phyloP scores from a whole-genome alignment of 2,113 vertebrate species.

The Datnioides undecimradiatus region DNA sequence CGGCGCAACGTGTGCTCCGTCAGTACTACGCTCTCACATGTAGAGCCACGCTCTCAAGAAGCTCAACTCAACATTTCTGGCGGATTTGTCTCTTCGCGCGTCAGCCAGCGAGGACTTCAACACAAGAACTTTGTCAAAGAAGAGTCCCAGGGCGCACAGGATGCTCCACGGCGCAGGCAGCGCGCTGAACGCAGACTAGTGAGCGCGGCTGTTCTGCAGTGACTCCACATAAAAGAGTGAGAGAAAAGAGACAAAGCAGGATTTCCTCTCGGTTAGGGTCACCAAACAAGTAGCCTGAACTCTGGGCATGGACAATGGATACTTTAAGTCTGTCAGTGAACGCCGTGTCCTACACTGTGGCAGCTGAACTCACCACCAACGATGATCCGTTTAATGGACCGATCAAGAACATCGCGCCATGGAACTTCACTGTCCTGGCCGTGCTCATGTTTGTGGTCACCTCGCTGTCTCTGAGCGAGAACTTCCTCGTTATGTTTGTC shows the following conservation, averaged over 20 bases:
- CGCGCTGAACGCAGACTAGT: background rate
- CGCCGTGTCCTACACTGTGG: constrained; percentile 77
- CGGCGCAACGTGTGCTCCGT: background rate
- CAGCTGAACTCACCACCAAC: constrained; percentile 32
- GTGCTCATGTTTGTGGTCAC: constrained; percentile 90
- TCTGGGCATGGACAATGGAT: constrained; percentile 80
- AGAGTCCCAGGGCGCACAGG: constrained; percentile 20
- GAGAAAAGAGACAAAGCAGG: background rate
- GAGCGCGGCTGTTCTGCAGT: background rate
- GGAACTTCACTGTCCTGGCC: constrained; percentile 90
- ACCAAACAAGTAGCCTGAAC: constrained; percentile 1
- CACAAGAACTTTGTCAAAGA: constrained; percentile 47
- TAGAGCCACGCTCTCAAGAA: background rate
- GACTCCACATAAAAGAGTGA: constrained; percentile 45
- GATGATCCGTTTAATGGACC: constrained; percentile 86
- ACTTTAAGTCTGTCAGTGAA: constrained; percentile 77
- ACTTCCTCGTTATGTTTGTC: constrained; percentile 90
- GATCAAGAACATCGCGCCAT: constrained; percentile 84
- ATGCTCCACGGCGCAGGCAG: constrained; percentile 10
- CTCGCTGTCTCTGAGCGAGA: constrained; percentile 87
- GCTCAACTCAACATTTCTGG: background rate
- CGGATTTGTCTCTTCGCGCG: background rate
- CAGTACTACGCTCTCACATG: background rate
- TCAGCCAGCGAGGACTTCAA: background rate
- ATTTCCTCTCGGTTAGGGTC: constrained; percentile 11